Evolutionary conservation across 2,113 vertebrate genomes (phyloP).

Genomic region (Anolis sagrei): DNA sequence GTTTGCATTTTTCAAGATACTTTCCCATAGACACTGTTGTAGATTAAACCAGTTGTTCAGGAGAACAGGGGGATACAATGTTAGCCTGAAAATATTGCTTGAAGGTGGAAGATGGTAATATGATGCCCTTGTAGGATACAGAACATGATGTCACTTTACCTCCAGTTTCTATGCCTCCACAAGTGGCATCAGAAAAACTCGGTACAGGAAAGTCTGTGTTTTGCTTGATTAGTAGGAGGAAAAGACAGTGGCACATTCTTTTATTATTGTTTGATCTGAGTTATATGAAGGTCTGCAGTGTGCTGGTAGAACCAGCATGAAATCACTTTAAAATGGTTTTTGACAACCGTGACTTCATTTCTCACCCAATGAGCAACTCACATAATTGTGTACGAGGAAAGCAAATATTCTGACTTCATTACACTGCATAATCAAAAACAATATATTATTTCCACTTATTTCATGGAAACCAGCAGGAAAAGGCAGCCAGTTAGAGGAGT

Average conservation of each 20-base stretch:
- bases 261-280: background rate
- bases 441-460: background rate
- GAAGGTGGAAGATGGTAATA: background rate
- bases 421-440: background rate
- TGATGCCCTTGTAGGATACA: background rate
- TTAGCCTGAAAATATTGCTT: background rate
- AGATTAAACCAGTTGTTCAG: background rate
- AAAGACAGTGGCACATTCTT: background rate
- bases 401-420: background rate
- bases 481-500: background rate
- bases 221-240: background rate
- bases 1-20: background rate
- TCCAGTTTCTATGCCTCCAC: background rate
- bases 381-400: background rate
- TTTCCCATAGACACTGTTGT: background rate
- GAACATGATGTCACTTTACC: background rate
- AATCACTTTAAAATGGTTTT: background rate
- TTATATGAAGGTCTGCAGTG: background rate
- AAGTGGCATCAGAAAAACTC: background rate
- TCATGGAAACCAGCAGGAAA: background rate
- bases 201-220: background rate
- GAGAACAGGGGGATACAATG: background rate
- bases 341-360: slow-evolving; percentile 8
- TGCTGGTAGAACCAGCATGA: background rate
- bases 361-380: background rate